Conservation (phyloP, 2,888 invertebrate genomes). For the Macaria liturata region DNA sequence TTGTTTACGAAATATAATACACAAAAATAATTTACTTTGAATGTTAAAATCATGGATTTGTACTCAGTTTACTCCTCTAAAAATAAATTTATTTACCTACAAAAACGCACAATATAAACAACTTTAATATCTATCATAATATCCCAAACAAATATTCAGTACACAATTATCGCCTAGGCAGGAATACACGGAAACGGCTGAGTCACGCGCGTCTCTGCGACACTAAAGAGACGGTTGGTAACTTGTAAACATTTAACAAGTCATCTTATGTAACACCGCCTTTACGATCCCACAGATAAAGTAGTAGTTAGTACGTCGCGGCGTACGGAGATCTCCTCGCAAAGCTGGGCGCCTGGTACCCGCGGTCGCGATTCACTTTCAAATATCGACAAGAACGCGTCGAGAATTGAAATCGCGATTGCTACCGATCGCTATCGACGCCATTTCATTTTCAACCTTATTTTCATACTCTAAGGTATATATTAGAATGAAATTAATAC, state of each 20-base stretch:
- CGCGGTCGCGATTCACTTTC: conserved; percentile 61
- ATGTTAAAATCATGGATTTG: too few species aligned
- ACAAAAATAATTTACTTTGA: too few species aligned
- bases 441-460: background rate
- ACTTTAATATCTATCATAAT: too few species aligned
- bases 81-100: too few species aligned
- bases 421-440: conserved; percentile 16
- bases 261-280: conserved; percentile 23
- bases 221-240: conserved; percentile 14
- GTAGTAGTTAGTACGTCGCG: conserved; percentile 8
- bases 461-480: too few species aligned
- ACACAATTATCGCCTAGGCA: too few species aligned
- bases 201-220: conserved; percentile 1
- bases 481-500: too few species aligned
- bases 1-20: too few species aligned
- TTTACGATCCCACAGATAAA: conserved; percentile 20
- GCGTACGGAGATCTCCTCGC: conserved; percentile 35
- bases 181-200: background rate
- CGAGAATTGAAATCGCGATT: conserved; percentile 33
- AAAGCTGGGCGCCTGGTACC: conserved; percentile 55
- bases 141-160: too few species aligned
- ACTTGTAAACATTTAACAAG: conserved; percentile 18
- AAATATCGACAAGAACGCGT: conserved; percentile 53
- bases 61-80: too few species aligned
- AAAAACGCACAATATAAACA: too few species aligned